These are phyloP conservation scores for Philopotamus ludificatus DNA, from an alignment of 1,140 invertebrate genomes.

Conservation along the genomic window DNA sequence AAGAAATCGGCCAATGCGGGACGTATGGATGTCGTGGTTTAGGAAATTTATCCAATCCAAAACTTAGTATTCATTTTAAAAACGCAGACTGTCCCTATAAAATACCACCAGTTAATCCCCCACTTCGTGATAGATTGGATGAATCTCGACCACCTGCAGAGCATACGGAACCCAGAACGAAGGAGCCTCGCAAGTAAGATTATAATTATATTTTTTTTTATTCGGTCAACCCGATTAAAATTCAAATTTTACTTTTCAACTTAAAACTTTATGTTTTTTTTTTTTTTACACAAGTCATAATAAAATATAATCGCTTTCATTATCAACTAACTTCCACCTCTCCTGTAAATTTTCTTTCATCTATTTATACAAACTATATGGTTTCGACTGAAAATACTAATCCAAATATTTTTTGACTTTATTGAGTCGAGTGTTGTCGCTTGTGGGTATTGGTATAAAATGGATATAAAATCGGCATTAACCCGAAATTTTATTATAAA, in stretches of 20 bases:
- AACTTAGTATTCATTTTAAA: slow-evolving; percentile 73
- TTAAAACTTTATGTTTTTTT: not conserved
- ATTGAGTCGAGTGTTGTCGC: too few relatives aligned
- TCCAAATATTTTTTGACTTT: too few relatives aligned
- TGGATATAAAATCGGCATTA: too few relatives aligned
- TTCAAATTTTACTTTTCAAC: not conserved
- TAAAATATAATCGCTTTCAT: too few relatives aligned
- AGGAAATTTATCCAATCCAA: slow-evolving; percentile 74
- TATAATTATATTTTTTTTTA: too few relatives aligned
- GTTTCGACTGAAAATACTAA: too few relatives aligned
- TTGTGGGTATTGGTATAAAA: too few relatives aligned
- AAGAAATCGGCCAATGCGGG: slow-evolving; percentile 64
- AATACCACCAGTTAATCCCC: slow-evolving; percentile 39
- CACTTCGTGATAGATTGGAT: slow-evolving; percentile 57
- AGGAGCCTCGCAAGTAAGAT: slow-evolving; percentile 48
- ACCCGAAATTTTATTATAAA: too few relatives aligned
- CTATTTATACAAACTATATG: too few relatives aligned
- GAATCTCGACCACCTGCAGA: slow-evolving; percentile 31
- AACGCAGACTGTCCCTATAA: slow-evolving; percentile 82
- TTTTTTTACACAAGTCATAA: not conserved
- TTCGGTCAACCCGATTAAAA: too few relatives aligned
- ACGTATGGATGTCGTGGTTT: slow-evolving; percentile 76
- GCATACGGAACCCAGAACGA: slow-evolving; percentile 44
- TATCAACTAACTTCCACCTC: too few relatives aligned
- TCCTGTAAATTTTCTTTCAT: too few relatives aligned